These are phyloP conservation scores for Mythimna impura DNA, from an alignment of 2,888 invertebrate species.

Conservation along the genomic window DNA sequence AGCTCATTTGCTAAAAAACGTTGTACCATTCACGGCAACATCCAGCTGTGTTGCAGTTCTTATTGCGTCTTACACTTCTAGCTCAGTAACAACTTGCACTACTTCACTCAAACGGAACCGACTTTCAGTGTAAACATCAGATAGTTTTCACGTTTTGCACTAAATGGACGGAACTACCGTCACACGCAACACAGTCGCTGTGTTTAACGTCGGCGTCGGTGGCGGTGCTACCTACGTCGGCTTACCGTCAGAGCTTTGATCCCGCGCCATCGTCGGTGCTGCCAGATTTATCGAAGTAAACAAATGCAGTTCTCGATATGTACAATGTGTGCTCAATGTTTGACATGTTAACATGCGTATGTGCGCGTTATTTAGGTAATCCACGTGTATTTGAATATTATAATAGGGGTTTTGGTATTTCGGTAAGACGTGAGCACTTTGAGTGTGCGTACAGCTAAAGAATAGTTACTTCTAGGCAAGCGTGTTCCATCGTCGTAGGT, in stretches of 20 bases:
- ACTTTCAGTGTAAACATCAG: not conserved
- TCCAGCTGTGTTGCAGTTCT: not conserved
- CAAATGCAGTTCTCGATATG: conserved; percentile 27
- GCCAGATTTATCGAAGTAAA: conserved; percentile 44
- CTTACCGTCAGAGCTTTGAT: conserved; percentile 42
- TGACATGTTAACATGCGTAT: not conserved
- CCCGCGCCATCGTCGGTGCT: conserved; percentile 4
- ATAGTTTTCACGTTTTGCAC: conserved; percentile 1
- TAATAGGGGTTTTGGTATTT: no score
- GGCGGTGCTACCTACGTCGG: not conserved
- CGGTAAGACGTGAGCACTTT: no score
- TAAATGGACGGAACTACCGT: not conserved
- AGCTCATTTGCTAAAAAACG: not conserved
- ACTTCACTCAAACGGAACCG: conserved; percentile 1
- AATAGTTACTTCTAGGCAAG: no score
- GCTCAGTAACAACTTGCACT: not conserved
- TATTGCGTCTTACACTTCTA: not conserved
- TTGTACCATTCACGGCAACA: not conserved
- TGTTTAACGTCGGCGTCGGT: conserved; percentile 26
- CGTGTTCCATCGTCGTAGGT: no score
- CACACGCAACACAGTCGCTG: conserved; percentile 17
- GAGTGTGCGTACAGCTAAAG: no score
- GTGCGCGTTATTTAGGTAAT: not conserved
- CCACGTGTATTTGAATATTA: not conserved
- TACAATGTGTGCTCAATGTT: conserved; percentile 8